A percentile compares a stretch with the other conserved stretches of the same genome.
Evolutionary conservation across 2,113 vertebrate genomes (phyloP).

Genomic region (Hoplias malabaricus): DNA sequence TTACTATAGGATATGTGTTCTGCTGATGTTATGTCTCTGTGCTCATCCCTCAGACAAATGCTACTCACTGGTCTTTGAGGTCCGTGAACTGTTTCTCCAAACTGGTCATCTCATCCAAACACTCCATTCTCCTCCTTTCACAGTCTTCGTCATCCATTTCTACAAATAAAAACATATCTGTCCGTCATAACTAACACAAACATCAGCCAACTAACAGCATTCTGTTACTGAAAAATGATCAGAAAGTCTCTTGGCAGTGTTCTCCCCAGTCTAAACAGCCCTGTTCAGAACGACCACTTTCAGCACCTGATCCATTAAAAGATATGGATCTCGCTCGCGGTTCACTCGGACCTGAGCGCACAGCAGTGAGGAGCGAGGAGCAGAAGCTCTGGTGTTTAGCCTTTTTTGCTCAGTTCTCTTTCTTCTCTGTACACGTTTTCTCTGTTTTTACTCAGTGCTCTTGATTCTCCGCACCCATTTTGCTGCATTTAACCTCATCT

Average conservation of each 20-base stretch:
- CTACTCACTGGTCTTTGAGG: slow-evolving; percentile 95
- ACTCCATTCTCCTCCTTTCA: slow-evolving; percentile 96
- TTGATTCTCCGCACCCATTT: too few species aligned
- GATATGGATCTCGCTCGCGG: too few species aligned
- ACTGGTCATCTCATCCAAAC: slow-evolving; percentile 97
- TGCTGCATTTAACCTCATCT: too few species aligned
- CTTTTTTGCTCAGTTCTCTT: too few species aligned
- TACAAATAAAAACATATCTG: slow-evolving; percentile 56
- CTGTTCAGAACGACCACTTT: too few species aligned
- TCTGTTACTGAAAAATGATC: background rate
- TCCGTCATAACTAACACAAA: background rate
- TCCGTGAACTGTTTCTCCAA: slow-evolving; percentile 98
- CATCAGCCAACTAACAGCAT: background rate
- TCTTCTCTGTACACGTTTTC: too few species aligned
- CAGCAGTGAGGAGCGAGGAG: too few species aligned
- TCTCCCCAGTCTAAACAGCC: too few species aligned
- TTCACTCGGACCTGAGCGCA: too few species aligned
- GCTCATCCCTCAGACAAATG: background rate
- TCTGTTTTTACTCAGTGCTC: too few species aligned
- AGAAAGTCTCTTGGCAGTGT: background rate
- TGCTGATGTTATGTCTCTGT: background rate
- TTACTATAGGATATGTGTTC: background rate
- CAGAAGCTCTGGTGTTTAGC: too few species aligned
- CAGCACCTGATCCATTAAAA: too few species aligned
- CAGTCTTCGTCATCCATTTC: slow-evolving; percentile 99